These are phyloP conservation scores for Epizoanthus stellaris DNA, from an alignment of 92 coral and sea anemone species.

Conservation along the genomic window DNA sequence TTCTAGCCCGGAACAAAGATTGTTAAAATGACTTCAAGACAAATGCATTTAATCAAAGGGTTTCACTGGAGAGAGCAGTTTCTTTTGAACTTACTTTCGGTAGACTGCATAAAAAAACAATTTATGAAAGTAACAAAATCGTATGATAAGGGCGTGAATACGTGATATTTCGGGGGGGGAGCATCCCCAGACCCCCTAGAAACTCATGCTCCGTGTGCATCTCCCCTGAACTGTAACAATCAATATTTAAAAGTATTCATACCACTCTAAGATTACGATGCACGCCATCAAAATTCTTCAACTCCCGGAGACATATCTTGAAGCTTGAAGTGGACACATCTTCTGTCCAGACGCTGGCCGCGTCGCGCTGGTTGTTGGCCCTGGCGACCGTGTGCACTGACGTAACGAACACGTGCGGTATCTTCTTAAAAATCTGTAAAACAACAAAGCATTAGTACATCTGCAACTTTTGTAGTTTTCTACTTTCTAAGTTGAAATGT, in stretches of 20 bases:
- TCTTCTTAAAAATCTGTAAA: background rate
- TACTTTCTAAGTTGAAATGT: no score
- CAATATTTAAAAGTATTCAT: background rate
- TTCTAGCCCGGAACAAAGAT: no score
- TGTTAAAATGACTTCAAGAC: no score
- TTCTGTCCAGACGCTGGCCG: constrained; percentile 32
- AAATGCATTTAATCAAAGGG: no score
- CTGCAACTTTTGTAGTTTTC: background rate
- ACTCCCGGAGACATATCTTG: constrained; percentile 21
- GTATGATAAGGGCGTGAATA: no score
- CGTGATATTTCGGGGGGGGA: no score
- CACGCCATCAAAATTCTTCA: constrained; percentile 18
- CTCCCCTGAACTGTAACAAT: background rate
- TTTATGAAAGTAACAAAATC: no score
- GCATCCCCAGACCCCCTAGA: no score
- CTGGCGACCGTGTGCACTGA: constrained; percentile 27
- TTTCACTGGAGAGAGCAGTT: no score
- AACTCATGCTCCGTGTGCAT: no score
- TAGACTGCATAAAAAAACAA: no score
- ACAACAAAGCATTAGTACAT: background rate
- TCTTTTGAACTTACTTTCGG: no score
- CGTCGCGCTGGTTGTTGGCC: constrained; percentile 31
- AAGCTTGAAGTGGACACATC: constrained; percentile 6
- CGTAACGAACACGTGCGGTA: constrained; percentile 26
- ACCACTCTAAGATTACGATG: constrained; percentile 15